These are phyloP conservation scores for Rhorus exstirpatorius DNA, from an alignment of 2,888 invertebrate genomes.

Conservation along the genomic window DNA sequence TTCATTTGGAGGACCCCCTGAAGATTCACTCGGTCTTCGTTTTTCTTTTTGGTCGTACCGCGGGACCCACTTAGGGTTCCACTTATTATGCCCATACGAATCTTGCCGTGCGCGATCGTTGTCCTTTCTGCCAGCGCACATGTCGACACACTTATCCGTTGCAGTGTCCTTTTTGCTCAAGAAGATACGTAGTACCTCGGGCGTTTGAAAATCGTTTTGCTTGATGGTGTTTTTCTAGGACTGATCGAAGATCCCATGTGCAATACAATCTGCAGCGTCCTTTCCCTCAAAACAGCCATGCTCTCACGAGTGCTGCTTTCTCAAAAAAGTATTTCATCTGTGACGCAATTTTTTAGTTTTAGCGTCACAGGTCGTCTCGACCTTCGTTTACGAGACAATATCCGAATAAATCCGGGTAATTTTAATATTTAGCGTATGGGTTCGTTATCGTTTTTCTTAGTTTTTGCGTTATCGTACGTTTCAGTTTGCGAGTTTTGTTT, in stretches of 20 bases:
- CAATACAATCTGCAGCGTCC: constrained; percentile 54
- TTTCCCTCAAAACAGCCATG: constrained; percentile 29
- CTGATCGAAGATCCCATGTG: constrained; percentile 44
- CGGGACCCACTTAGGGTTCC: not conserved
- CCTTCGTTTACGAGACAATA: too few species aligned
- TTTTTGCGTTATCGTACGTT: too few species aligned
- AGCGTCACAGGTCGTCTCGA: too few species aligned
- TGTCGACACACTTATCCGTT: not conserved
- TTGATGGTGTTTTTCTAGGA: constrained; percentile 36
- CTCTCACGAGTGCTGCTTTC: constrained; percentile 41
- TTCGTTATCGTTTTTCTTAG: too few species aligned
- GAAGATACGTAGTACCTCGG: constrained; percentile 48
- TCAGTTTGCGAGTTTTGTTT: too few species aligned
- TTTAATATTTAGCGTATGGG: too few species aligned
- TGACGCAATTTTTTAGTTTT: too few species aligned
- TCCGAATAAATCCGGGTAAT: too few species aligned
- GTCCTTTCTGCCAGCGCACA: not conserved
- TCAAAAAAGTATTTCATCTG: too few species aligned
- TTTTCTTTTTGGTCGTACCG: not conserved
- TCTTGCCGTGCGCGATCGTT: not conserved
- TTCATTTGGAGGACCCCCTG: constrained; percentile 30
- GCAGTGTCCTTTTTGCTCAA: constrained; percentile 19
- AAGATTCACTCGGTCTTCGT: not conserved
- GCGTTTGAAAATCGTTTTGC: constrained; percentile 43
- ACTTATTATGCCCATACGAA: not conserved